Evolutionary conservation across 2,797 vertebrate species (phyloP).

Genomic region (Pangasius macronema): DNA sequence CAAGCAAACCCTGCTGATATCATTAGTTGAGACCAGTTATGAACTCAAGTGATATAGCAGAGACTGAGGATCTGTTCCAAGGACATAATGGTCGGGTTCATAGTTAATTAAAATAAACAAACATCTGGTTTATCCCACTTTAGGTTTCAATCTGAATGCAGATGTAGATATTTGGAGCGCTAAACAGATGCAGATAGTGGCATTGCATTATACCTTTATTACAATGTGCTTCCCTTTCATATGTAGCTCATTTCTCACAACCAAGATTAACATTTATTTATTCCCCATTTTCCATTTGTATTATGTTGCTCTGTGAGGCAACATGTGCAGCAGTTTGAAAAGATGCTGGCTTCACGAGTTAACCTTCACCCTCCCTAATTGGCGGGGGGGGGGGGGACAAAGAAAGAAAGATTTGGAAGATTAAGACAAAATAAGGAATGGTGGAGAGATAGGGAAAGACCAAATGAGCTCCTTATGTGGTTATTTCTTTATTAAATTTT

Average conservation of each 20-base stretch:
- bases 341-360: neutral
- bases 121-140: no score
- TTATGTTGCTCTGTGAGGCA: neutral
- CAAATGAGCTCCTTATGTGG: neutral
- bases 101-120: no score
- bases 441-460: neutral
- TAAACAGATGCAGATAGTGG: neutral
- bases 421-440: neutral
- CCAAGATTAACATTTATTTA: neutral
- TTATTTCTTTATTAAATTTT: neutral
- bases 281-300: neutral
- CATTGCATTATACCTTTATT: neutral
- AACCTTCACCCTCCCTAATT: no score
- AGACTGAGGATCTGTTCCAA: no score
- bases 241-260: neutral
- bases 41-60: no score
- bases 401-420: neutral
- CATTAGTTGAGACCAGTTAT: no score
- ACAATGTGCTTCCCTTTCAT: neutral
- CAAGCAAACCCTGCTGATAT: no score
- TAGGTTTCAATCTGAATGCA: neutral
- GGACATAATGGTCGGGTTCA: no score
- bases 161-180: neutral
- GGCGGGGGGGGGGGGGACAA: no score
- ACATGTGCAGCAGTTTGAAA: neutral